Evolutionary conservation across 2,888 invertebrate species (phyloP), one percentile per base, ranked within the genome.

Genomic region (Galerucella pusilla): DNA sequence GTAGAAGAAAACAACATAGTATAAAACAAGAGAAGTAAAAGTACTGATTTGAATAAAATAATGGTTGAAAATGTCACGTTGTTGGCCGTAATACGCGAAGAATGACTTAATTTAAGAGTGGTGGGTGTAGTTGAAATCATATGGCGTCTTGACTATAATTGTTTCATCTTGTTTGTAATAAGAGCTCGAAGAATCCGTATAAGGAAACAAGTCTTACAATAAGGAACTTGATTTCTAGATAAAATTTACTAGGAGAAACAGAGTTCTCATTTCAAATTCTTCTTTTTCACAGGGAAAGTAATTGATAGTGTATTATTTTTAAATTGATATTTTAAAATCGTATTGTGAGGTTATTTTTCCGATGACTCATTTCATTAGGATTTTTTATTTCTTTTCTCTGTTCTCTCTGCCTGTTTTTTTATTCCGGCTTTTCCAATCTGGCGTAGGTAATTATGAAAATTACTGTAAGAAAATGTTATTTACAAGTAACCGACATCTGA

Each of bases 141-240:
- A 57, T 57, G 16, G 57, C 57, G 20, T 20, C 57, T 57, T 7
- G 57, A 57, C 57, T 57, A 57, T 16, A n/a, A 57, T 57, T 20
- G 10, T 57, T 57, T 57, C 20, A 57, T 20, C 9, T 57, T 20
- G 57, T 57, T 57, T 16, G 20, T 57, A 57, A 16, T 20, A 20
- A 57, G 11, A 57, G 16, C 57, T 10, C n/a, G 9, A 16, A 57
- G 42, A 14, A 10, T 60, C 73, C 63, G 54, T 73, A 68, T 45
- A 68, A 61, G 73, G 73, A 73, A 67, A 73, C 73, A 2, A 11
- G 73, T 42, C 12, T 20, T 45, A 61, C 42, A 28, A 61, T 66
- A 60, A 60, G 67, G 68, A 67, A 73, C 52, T 67, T 46, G 72
- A 73, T 73, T 61, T 66, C 66, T 71, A 45, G 60, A 71, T 65